Base-by-base conservation (phyloP, 2,888 invertebrate genomes). In the Chalcis sispes region DNA sequence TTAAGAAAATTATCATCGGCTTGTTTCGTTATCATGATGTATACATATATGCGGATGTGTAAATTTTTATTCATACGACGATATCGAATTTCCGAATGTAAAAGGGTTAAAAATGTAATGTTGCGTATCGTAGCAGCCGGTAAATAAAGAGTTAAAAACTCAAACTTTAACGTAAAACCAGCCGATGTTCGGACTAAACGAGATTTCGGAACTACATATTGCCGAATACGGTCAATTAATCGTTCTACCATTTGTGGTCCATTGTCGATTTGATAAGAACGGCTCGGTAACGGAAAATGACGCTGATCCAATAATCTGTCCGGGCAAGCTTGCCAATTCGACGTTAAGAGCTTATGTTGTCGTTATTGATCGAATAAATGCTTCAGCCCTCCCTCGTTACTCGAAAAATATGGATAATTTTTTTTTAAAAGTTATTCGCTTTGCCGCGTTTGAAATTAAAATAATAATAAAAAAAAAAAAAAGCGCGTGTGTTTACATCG, bases 261-360 rank as follows among this genome's bases (percentile, higher is more conserved):
- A 66, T 73, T 61, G 61, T 67, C 52, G 69, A 56, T 36, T 27
- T n/a, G 70, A 66, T 75, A 75, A 61, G 75, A 59, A 71, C 66
- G 66, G 32, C 59, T 61, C 3, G 52, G 46, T 58, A 64, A 70
- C 65, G 56, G 72, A 72, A 76, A 67, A 72, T 72, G 72, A 69
- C 76, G 72, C 76, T 72, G 72, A 76, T 76, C 72, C 76, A 58
- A 76, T 75, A 75, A 75, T 75, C 75, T 54, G 62, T 25, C 20
- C 23, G 61, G 50, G 69, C 56, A 69, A 52, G 74, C 56, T 62
- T 56, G 62, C 69, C 69, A 50, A 62, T 69, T 72, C 72, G 58
- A 58, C 59, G 58, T 48, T 65, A 58, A 72, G 58, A 58, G 72
- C 72, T 72, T 66, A 73, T 32, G 54, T 36, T 59, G 13, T 4